phyloP scores from a whole-genome alignment of 2,888 invertebrate genomes.

The Acanthosoma haemorrhoidale region DNA sequence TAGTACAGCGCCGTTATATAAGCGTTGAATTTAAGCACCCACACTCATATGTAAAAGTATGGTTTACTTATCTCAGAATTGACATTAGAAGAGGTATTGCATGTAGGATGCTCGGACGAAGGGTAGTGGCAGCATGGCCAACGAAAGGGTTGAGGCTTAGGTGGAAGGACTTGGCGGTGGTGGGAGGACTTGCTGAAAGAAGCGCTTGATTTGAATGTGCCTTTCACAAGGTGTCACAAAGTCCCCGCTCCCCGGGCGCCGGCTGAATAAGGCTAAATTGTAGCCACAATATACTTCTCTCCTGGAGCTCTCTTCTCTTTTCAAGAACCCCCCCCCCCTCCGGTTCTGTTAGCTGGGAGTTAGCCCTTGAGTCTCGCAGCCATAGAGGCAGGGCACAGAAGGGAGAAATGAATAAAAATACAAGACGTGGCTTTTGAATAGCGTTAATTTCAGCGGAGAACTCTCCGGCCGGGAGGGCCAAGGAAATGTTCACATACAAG shows the following conservation, averaged over 20 bases:
- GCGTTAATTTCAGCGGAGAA: conserved; percentile 34
- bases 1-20: too few species aligned
- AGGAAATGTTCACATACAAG: conserved; percentile 14
- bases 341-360: not conserved
- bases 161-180: too few species aligned
- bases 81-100: too few species aligned
- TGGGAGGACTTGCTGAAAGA: conserved; percentile 30
- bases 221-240: conserved; percentile 24
- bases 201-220: conserved; percentile 39
- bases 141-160: not conserved
- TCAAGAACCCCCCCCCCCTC: not conserved
- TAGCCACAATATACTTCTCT: conserved; percentile 51
- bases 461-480: conserved; percentile 32
- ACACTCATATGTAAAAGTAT: too few species aligned
- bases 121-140: not conserved
- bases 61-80: too few species aligned
- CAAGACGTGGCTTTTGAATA: conserved; percentile 31
- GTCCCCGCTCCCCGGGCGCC: conserved; percentile 15
- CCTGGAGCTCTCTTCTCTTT: not conserved
- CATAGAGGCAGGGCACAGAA: too few species aligned
- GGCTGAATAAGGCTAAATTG: conserved; percentile 57
- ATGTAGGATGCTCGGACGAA: too few species aligned
- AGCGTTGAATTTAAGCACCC: too few species aligned
- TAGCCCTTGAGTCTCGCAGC: not conserved
- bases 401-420: conserved; percentile 19